phyloP scores from a whole-genome alignment of 2,797 vertebrate species.

The Hoplostethus atlanticus region DNA sequence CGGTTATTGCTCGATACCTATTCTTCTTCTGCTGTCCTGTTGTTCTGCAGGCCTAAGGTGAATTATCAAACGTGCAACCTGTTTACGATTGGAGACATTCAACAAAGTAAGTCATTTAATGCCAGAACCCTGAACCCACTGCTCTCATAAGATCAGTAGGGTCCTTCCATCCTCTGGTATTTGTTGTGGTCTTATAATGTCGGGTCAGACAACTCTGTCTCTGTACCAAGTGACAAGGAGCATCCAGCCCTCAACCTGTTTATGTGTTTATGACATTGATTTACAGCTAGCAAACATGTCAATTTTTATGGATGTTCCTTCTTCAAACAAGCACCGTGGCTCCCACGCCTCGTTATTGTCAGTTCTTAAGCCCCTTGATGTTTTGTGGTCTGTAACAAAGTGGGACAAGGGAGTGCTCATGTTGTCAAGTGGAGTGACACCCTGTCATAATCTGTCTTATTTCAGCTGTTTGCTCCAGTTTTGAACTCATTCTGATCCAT shows the following conservation, averaged over 20 bases:
- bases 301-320: constrained; percentile 19
- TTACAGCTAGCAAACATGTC: constrained; percentile 34
- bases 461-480: constrained; percentile 6
- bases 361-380: neutral
- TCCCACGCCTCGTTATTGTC: constrained; percentile 10
- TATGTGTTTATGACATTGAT: constrained; percentile 42
- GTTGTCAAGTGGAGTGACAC: constrained; percentile 2
- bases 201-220: neutral
- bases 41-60: constrained; percentile 74
- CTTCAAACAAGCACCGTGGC: constrained; percentile 28
- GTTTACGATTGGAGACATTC: constrained; percentile 67
- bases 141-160: neutral
- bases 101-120: constrained; percentile 75
- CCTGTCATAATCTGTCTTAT: neutral
- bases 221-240: neutral
- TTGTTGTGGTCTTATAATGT: constrained; percentile 22
- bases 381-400: constrained; percentile 12
- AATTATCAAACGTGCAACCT: constrained; percentile 65
- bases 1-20: constrained; percentile 17
- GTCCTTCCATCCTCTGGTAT: constrained; percentile 14
- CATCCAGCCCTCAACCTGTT: constrained; percentile 29
- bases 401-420: constrained; percentile 2
- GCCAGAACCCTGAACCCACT: neutral
- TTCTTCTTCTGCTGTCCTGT: constrained; percentile 11
- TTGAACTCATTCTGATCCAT: neutral